Evolutionary conservation across 2,888 invertebrate genomes (phyloP).

Genomic region (Thymelicus acteon): DNA sequence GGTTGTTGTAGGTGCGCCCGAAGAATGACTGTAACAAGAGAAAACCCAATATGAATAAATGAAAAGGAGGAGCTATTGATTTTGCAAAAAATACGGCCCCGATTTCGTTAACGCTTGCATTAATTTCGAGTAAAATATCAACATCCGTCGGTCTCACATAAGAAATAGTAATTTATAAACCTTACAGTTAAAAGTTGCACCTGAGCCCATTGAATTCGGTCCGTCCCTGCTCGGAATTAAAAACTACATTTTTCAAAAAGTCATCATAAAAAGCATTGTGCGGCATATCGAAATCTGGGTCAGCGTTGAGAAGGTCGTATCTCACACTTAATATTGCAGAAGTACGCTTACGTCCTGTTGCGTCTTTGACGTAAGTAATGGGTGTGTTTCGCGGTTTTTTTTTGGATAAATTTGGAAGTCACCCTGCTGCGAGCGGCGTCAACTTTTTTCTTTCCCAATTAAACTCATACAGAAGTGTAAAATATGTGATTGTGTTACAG

Average conservation of each 20-base stretch:
- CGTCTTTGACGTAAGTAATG: conserved; percentile 77
- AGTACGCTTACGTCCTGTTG: conserved; percentile 68
- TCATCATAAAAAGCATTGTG: conserved; percentile 79
- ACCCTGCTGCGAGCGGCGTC: conserved; percentile 75
- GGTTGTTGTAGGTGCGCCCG: conserved; percentile 95
- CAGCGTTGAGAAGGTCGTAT: conserved; percentile 76
- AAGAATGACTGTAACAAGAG: conserved; percentile 94
- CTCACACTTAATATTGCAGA: conserved; percentile 81
- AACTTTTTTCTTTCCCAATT: conserved; percentile 79
- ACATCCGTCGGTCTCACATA: conserved; percentile 73
- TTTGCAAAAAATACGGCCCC: conserved; percentile 60
- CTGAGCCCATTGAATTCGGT: conserved; percentile 66
- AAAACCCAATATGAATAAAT: conserved; percentile 60
- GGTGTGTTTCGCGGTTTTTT: conserved; percentile 71
- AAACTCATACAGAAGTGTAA: conserved; percentile 79
- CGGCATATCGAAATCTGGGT: conserved; percentile 77
- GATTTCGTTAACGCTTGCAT: conserved; percentile 67
- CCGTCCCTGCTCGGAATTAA: conserved; percentile 73
- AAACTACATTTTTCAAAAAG: conserved; percentile 83
- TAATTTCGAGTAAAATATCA: conserved; percentile 79
- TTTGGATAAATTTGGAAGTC: conserved; percentile 79
- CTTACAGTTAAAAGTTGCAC: conserved; percentile 78
- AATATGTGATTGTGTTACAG: conserved; percentile 81
- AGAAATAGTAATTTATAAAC: conserved; percentile 79
- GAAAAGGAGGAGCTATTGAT: conserved; percentile 57